phyloP scores from a whole-genome alignment of 2,113 vertebrate species.

The Scytalopus superciliaris region DNA sequence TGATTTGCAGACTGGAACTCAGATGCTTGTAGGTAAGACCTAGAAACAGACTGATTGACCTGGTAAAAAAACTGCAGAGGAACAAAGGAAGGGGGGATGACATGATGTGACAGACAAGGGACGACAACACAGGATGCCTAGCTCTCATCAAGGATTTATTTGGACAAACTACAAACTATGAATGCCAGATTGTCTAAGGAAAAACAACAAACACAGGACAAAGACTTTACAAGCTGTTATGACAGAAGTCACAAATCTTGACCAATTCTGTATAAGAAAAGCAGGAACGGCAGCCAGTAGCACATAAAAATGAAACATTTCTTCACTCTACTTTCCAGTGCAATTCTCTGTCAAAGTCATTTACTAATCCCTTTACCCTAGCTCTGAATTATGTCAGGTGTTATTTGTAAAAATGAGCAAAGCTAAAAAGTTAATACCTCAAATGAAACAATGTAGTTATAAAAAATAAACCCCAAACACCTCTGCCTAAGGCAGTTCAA shows the following conservation, averaged over 20 bases:
- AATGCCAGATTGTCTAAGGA: background rate
- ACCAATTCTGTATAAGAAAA: background rate
- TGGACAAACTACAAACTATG: background rate
- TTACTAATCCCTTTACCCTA: background rate
- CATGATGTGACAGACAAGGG: background rate
- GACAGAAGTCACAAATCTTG: slow-evolving; percentile 2
- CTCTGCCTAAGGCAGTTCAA: background rate
- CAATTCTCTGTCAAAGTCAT: background rate
- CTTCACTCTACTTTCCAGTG: background rate
- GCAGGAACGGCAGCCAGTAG: background rate
- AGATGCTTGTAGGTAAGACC: background rate
- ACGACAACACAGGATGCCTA: background rate
- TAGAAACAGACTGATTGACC: background rate
- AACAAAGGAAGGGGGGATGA: background rate
- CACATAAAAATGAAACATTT: background rate
- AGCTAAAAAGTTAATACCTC: background rate
- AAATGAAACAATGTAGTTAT: accelerated
- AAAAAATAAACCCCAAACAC: background rate
- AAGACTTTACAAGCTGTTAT: background rate
- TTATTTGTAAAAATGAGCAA: background rate
- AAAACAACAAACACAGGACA: background rate
- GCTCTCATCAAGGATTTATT: background rate
- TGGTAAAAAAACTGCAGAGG: background rate
- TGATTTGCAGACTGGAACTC: background rate
- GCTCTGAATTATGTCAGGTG: background rate